A percentile compares a stretch with the other conserved stretches of the same genome.
Conservation (phyloP, 2,888 invertebrate genomes). For the Andrena trimmerana region DNA sequence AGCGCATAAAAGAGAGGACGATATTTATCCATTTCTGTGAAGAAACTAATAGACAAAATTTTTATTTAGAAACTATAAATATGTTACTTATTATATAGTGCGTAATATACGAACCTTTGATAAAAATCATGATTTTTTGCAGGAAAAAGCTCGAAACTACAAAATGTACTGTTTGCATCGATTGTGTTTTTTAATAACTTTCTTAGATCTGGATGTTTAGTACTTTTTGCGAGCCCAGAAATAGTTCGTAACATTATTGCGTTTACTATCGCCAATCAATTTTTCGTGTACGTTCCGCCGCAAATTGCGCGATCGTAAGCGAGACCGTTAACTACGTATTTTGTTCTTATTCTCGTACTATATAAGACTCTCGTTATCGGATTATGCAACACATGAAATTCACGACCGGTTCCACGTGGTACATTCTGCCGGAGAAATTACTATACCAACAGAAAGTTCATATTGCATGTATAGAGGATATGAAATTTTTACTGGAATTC, state of each 20-base stretch:
- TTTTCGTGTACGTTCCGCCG: slow-evolving; percentile 15
- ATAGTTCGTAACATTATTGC: slow-evolving; percentile 1
- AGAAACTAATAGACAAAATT: slow-evolving; percentile 68
- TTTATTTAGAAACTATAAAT: slow-evolving; percentile 12
- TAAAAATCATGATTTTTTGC: slow-evolving; percentile 62
- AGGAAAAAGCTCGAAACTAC: slow-evolving; percentile 76
- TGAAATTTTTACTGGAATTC: background rate
- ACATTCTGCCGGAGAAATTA: background rate
- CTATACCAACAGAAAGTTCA: slow-evolving; percentile 2
- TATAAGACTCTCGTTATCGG: slow-evolving; percentile 28
- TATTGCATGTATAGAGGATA: background rate
- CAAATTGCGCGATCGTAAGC: slow-evolving; percentile 29
- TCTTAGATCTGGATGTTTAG: slow-evolving; percentile 54
- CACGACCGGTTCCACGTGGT: background rate
- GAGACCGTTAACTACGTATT: background rate
- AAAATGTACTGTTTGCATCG: slow-evolving; percentile 70
- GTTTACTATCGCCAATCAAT: background rate
- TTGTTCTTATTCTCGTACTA: background rate
- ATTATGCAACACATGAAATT: slow-evolving; percentile 50
- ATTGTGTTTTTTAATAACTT: slow-evolving; percentile 65
- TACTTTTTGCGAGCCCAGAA: background rate
- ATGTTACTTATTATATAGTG: slow-evolving; percentile 3
- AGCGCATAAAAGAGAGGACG: slow-evolving; percentile 83
- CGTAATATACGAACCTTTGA: slow-evolving; percentile 70
- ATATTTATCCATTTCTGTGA: slow-evolving; percentile 66